Evolutionary conservation across 2,888 invertebrate species (phyloP).

Genomic region (Lepidocyrtinus sp.): DNA sequence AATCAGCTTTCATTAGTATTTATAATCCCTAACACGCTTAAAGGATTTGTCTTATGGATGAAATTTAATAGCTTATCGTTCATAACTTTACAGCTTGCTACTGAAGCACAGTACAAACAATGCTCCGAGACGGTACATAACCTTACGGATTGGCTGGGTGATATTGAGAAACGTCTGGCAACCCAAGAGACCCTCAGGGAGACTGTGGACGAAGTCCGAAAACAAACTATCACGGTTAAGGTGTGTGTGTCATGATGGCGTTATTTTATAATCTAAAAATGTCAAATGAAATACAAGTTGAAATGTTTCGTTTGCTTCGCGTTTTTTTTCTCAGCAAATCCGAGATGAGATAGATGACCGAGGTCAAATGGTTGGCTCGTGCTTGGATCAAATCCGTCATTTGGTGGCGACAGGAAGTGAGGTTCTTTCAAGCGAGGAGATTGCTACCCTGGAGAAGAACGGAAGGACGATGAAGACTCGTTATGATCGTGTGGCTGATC

Average conservation of each 20-base stretch:
- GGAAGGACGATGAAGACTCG: constrained; percentile 87
- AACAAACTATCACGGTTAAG: constrained; percentile 91
- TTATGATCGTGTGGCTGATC: constrained; percentile 86
- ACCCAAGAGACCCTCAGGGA: constrained; percentile 90
- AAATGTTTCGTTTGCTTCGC: too few relatives aligned
- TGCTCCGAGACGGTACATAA: constrained; percentile 90
- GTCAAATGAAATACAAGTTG: constrained; percentile 21
- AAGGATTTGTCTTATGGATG: constrained; percentile 17
- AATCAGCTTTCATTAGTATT: constrained; percentile 13
- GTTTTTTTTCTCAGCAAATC: constrained; percentile 84
- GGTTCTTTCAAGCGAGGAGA: constrained; percentile 92
- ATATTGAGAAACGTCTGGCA: constrained; percentile 87
- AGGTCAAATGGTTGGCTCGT: constrained; percentile 86
- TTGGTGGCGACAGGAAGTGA: constrained; percentile 91
- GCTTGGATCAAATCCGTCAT: constrained; percentile 91
- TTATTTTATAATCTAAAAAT: constrained; percentile 35
- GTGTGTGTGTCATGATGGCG: constrained; percentile 75
- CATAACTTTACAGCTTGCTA: constrained; percentile 84
- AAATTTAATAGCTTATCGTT: constrained; percentile 19
- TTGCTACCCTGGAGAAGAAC: constrained; percentile 88
- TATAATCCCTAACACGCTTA: constrained; percentile 43
- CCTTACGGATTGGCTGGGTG: constrained; percentile 88
- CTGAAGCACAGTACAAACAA: constrained; percentile 93
- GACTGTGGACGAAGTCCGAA: constrained; percentile 86
- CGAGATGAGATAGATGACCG: constrained; percentile 92